phyloP scores from a whole-genome alignment of 2,113 vertebrate genomes.

The Gopherus evgoodei region DNA sequence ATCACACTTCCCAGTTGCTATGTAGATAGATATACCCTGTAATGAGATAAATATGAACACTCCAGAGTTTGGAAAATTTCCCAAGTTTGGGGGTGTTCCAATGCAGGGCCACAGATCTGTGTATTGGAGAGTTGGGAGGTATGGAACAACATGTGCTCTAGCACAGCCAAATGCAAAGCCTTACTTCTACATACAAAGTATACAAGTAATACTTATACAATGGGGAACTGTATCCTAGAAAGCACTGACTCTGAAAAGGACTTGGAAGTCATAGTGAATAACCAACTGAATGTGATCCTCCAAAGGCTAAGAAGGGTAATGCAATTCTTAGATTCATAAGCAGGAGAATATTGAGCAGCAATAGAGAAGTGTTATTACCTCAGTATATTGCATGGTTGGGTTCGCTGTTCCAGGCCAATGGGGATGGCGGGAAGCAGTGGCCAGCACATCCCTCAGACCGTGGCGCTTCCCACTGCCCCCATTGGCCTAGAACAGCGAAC shows the following conservation, averaged over 20 bases:
- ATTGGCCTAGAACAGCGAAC: no score
- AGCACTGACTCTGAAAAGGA: background rate
- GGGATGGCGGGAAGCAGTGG: no score
- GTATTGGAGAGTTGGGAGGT: background rate
- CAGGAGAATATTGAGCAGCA: background rate
- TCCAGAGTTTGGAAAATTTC: background rate
- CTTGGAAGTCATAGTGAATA: rapidly evolving
- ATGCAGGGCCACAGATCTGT: background rate
- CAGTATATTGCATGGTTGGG: background rate
- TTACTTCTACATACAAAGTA: background rate
- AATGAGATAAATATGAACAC: background rate
- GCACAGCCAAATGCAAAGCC: background rate
- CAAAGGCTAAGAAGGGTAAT: background rate
- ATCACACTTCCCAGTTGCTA: background rate
- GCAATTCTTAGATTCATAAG: background rate
- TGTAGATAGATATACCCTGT: background rate
- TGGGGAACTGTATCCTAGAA: rapidly evolving
- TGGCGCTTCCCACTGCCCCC: no score
- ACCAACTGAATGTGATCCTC: background rate
- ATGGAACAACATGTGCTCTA: background rate
- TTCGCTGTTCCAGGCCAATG: no score
- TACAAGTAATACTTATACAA: background rate
- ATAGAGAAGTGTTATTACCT: background rate
- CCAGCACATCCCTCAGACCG: no score
- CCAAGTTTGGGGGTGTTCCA: background rate